Conservation (phyloP, 2,888 invertebrate genomes). For the Athalia cordata region DNA sequence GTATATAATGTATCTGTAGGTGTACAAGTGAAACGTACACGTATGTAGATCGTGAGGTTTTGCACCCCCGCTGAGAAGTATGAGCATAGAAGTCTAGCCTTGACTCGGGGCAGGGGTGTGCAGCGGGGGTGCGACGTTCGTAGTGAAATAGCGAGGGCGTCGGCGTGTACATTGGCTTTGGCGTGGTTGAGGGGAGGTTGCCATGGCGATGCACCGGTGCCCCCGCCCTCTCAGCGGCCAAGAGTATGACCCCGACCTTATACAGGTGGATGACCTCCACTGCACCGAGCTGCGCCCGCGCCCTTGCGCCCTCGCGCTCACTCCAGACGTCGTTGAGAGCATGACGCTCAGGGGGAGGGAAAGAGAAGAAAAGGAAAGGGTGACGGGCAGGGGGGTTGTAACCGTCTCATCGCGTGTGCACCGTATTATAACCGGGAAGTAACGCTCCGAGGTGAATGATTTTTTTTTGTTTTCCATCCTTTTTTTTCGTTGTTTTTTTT, state of each 20-base stretch:
- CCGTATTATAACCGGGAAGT: slow-evolving; percentile 20
- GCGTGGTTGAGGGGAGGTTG: slow-evolving; percentile 61
- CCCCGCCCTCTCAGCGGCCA: slow-evolving; percentile 60
- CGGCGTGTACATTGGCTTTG: neutral
- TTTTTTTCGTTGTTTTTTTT: neutral
- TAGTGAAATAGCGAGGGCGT: neutral
- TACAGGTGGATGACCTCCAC: slow-evolving; percentile 74
- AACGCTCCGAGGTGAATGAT: neutral
- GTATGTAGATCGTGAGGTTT: neutral
- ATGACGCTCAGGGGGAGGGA: slow-evolving; percentile 47
- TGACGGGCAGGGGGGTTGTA: slow-evolving; percentile 56
- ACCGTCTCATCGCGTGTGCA: slow-evolving; percentile 30
- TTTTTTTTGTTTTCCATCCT: neutral
- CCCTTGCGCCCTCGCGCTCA: slow-evolving; percentile 35
- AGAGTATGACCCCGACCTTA: slow-evolving; percentile 73
- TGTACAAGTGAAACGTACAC: too few species aligned
- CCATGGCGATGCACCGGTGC: slow-evolving; percentile 65
- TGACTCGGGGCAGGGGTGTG: slow-evolving; percentile 21
- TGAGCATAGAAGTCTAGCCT: slow-evolving; percentile 27
- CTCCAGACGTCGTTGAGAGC: slow-evolving; percentile 48
- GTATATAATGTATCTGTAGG: too few species aligned
- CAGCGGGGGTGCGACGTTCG: neutral
- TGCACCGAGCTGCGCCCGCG: slow-evolving; percentile 70
- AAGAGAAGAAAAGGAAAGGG: slow-evolving; percentile 1
- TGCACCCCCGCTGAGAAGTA: slow-evolving; percentile 18